Conservation (phyloP, 2,797 vertebrate genomes). For the Apodemus agrarius region DNA sequence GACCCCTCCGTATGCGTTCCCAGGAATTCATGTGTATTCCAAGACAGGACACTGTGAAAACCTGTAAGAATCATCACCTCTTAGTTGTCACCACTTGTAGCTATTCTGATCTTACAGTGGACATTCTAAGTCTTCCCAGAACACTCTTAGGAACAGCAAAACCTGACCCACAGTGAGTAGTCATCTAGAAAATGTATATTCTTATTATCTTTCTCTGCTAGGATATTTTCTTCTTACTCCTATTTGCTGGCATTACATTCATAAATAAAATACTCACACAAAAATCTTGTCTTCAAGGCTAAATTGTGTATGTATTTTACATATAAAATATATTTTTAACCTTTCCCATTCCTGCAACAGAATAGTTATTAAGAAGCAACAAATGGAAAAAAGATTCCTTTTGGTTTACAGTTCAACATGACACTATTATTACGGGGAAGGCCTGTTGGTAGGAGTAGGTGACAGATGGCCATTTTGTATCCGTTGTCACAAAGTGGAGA, state of each 20-base stretch:
- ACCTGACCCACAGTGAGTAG: too few species aligned
- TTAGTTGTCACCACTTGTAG: neutral
- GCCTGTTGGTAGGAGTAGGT: neutral
- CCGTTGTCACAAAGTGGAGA: neutral
- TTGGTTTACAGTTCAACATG: neutral
- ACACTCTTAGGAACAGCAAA: neutral
- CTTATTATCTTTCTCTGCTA: neutral
- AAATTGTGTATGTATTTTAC: slow-evolving; percentile 2
- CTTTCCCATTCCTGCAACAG: neutral
- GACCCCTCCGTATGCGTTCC: too few species aligned
- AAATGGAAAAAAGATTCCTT: neutral
- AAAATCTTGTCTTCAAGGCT: neutral
- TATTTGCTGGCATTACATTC: neutral
- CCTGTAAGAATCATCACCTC: neutral
- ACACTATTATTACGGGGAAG: neutral
- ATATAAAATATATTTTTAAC: neutral
- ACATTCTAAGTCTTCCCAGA: neutral
- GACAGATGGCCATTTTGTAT: neutral
- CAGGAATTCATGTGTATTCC: neutral
- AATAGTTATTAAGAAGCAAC: neutral
- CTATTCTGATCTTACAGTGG: neutral
- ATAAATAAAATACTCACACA: neutral
- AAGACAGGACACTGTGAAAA: neutral
- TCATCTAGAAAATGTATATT: neutral
- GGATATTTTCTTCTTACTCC: neutral